Evolutionary conservation across 2,797 vertebrate genomes (phyloP).

Genomic region (Bothrops alternatus): DNA sequence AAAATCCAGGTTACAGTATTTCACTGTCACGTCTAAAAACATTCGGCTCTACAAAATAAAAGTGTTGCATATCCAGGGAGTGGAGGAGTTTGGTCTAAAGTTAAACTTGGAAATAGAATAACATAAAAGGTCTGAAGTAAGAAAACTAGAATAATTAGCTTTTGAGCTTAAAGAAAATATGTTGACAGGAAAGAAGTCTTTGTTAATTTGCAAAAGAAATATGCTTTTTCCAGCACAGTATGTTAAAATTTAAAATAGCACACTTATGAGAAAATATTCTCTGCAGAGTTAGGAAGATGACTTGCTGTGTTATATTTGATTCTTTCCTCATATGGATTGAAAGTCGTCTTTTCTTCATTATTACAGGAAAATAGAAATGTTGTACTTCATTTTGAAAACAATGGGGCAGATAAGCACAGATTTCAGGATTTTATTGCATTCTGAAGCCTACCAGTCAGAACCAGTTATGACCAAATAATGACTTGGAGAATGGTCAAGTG

Average conservation of each 20-base stretch:
- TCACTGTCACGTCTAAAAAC: background rate
- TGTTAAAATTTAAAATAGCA: background rate
- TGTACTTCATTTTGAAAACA: background rate
- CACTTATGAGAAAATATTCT: background rate
- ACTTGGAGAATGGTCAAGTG: background rate
- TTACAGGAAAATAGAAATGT: background rate
- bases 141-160: background rate
- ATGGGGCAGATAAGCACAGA: background rate
- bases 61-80: background rate
- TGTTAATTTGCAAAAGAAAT: background rate
- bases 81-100: background rate
- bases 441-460: background rate
- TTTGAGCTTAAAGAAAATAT: background rate
- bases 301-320: background rate
- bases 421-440: background rate
- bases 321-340: background rate
- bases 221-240: background rate
- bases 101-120: conserved; percentile 1
- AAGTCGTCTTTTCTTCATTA: background rate
- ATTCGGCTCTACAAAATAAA: background rate
- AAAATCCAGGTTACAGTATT: background rate
- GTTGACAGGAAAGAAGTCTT: background rate
- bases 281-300: background rate
- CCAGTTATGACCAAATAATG: background rate
- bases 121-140: background rate